A percentile compares a stretch with the other conserved stretches of the same genome.
Conservation (phyloP, 2,888 invertebrate species). For the Anticlea derivata region DNA sequence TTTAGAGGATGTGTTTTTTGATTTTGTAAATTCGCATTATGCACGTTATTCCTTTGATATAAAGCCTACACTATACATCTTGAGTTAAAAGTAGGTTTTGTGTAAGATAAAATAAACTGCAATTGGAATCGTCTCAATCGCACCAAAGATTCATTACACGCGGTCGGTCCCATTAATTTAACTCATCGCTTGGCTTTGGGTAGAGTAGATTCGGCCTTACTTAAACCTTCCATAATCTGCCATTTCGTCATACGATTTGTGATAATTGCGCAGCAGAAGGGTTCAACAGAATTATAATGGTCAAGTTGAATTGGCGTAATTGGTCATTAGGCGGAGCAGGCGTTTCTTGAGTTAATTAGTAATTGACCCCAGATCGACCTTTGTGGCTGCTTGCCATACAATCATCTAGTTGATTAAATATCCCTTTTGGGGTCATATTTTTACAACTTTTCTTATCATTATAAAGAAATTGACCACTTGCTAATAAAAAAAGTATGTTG, state of each 20-base stretch:
- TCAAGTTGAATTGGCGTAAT: constrained; percentile 72
- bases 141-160: no score
- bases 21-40: no score
- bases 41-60: no score
- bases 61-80: no score
- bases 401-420: constrained; percentile 25
- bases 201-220: not conserved
- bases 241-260: constrained; percentile 25
- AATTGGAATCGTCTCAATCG: no score
- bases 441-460: not conserved
- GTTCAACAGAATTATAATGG: constrained; percentile 65
- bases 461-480: no score
- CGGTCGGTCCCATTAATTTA: no score
- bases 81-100: no score
- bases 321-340: constrained; percentile 67
- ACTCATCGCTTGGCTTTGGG: no score
- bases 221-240: not conserved
- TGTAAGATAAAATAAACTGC: no score
- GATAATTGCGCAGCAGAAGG: constrained; percentile 39
- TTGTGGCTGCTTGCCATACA: constrained; percentile 35
- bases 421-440: constrained; percentile 23
- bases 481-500: no score
- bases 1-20: no score
- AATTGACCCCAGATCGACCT: constrained; percentile 72
- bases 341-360: constrained; percentile 71